Evolutionary conservation across 2,797 vertebrate genomes (phyloP).

Genomic region (Fistularia tabacaria): DNA sequence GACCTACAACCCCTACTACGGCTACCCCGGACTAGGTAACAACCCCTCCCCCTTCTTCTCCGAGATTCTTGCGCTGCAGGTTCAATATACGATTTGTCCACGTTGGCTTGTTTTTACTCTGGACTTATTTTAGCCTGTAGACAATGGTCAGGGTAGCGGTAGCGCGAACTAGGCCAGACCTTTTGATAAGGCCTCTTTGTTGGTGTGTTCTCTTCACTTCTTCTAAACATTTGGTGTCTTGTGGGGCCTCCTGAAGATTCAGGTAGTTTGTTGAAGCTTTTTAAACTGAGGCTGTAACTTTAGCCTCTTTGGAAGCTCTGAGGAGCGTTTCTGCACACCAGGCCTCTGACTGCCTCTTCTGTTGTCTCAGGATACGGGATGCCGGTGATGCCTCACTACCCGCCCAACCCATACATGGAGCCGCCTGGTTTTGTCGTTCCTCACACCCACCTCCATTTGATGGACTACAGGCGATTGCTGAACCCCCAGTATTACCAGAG

Average conservation of each 20-base stretch:
- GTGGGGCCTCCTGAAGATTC: no score
- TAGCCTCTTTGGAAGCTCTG: no score
- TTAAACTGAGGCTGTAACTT: neutral
- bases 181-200: no score
- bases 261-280: neutral
- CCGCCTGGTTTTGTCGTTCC: slow-evolving; percentile 72
- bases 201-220: no score
- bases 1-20: slow-evolving; percentile 69
- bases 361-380: slow-evolving; percentile 64
- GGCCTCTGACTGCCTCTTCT: neutral
- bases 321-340: no score
- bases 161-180: no score
- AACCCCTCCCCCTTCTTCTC: neutral
- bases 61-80: no score
- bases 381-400: slow-evolving; percentile 66
- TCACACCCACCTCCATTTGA: slow-evolving; percentile 70
- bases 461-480: slow-evolving; percentile 75
- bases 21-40: slow-evolving; percentile 67
- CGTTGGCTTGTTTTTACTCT: no score
- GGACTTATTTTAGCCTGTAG: no score
- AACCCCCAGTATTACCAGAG: slow-evolving; percentile 71
- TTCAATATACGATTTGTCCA: no score
- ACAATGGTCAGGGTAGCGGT: no score
- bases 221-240: no score
- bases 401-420: slow-evolving; percentile 66